phyloP scores from a whole-genome alignment of 2,797 vertebrate species.

The Clarias laeviceps region DNA sequence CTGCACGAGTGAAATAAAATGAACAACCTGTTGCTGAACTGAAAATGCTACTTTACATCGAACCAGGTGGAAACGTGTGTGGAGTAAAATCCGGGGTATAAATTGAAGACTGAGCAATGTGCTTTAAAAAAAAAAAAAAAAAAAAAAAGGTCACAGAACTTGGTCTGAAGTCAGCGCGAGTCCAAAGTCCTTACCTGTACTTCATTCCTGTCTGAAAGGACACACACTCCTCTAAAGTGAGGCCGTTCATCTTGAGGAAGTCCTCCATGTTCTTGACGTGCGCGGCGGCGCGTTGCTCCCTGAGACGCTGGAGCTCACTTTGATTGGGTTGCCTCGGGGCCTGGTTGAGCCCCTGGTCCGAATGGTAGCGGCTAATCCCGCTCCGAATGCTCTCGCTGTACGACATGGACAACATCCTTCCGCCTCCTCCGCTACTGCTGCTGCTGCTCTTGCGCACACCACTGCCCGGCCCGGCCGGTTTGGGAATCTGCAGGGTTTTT shows the following conservation, averaged over 20 bases:
- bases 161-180: neutral
- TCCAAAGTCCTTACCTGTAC: conserved; percentile 88
- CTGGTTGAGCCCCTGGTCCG: conserved; percentile 90
- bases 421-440: conserved; percentile 43
- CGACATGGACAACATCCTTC: conserved; percentile 96
- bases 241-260: conserved; percentile 94
- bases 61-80: neutral
- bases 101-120: neutral
- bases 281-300: conserved; percentile 87
- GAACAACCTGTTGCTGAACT: conserved; percentile 6
- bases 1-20: neutral
- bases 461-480: conserved; percentile 69
- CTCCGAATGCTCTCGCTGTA: conserved; percentile 96
- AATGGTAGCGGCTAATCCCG: conserved; percentile 90
- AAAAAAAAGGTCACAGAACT: too few species aligned
- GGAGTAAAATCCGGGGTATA: neutral
- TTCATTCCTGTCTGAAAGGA: conserved; percentile 93
- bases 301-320: conserved; percentile 87
- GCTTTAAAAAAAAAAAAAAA: too few species aligned
- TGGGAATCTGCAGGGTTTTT: conserved; percentile 78
- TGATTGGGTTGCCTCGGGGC: conserved; percentile 79
- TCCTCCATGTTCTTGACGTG: conserved; percentile 95
- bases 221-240: conserved; percentile 90
- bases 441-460: conserved; percentile 69
- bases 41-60: neutral